Conservation (phyloP, 2,113 vertebrate genomes). For the Pterocles burchelli region DNA sequence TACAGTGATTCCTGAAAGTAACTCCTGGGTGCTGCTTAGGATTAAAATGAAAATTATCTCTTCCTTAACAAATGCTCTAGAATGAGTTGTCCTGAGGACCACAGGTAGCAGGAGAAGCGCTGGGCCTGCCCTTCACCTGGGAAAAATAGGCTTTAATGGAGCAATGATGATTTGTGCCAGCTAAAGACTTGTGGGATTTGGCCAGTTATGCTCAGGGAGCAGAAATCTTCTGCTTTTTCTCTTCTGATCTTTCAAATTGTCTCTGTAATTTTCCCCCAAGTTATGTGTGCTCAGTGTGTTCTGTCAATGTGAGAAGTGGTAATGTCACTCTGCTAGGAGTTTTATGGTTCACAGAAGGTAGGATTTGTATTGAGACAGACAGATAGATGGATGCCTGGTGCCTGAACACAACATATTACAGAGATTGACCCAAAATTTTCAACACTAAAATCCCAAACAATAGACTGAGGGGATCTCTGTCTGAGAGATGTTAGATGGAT, state of each 20-base stretch:
- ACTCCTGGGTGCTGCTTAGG: background rate
- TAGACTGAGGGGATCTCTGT: background rate
- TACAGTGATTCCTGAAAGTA: background rate
- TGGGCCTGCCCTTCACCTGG: background rate
- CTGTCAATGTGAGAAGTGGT: conserved; percentile 38
- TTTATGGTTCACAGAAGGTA: conserved; percentile 60
- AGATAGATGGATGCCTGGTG: conserved; percentile 45
- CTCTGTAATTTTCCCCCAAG: conserved; percentile 38
- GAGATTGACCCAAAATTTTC: conserved; percentile 47
- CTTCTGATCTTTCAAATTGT: conserved; percentile 22
- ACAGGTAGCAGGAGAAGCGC: background rate
- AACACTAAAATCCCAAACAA: conserved; percentile 7
- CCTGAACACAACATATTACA: conserved; percentile 2
- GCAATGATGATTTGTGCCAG: background rate
- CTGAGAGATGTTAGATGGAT: background rate
- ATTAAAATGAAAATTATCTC: background rate
- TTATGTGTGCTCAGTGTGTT: conserved; percentile 20
- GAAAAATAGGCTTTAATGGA: background rate
- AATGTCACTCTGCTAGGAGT: conserved; percentile 30
- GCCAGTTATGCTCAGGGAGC: background rate
- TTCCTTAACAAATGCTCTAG: background rate
- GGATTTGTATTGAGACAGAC: conserved; percentile 58
- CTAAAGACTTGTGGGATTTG: conserved; percentile 8
- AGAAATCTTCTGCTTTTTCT: conserved; percentile 38
- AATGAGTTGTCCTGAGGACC: background rate